A percentile compares a stretch with the other conserved stretches of the same genome.
phyloP scores from a whole-genome alignment of 2,888 invertebrate genomes.

The Pseudanteris insignis region DNA sequence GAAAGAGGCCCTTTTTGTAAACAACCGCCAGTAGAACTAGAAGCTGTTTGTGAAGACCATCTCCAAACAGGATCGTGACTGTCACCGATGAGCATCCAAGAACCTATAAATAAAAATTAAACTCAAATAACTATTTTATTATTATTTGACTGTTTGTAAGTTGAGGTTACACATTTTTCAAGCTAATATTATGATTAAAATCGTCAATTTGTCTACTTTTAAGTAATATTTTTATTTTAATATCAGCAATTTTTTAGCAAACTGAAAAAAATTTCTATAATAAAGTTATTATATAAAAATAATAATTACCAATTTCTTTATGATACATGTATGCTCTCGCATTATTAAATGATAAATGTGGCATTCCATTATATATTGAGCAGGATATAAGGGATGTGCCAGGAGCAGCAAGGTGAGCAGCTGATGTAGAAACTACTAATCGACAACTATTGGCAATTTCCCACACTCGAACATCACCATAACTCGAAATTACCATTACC shows the following conservation, averaged over 20 bases:
- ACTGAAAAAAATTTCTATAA: too few species aligned
- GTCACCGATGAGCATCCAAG: constrained; percentile 69
- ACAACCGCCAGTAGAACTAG: constrained; percentile 56
- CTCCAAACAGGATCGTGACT: constrained; percentile 67
- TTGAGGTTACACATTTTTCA: too few species aligned
- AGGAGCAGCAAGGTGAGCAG: constrained; percentile 60
- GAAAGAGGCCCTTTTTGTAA: constrained; percentile 63
- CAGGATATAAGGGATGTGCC: constrained; percentile 60
- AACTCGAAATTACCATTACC: constrained; percentile 65
- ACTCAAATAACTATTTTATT: too few species aligned
- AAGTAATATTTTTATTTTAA: too few species aligned
- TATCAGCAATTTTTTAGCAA: too few species aligned
- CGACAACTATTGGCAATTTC: constrained; percentile 60
- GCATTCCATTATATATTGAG: constrained; percentile 75
- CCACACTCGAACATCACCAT: constrained; percentile 65
- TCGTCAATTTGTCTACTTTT: too few species aligned
- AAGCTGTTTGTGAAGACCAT: constrained; percentile 63
- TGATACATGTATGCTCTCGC: constrained; percentile 88
- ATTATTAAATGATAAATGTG: constrained; percentile 84
- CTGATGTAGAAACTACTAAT: constrained; percentile 61
- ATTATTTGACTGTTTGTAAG: too few species aligned
- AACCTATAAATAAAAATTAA: constrained; percentile 45
- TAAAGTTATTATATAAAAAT: too few species aligned
- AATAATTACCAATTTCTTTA: constrained; percentile 80
- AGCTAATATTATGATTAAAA: too few species aligned